Base-by-base conservation (phyloP, 2,888 invertebrate genomes). In the Athrips mouffetella region DNA sequence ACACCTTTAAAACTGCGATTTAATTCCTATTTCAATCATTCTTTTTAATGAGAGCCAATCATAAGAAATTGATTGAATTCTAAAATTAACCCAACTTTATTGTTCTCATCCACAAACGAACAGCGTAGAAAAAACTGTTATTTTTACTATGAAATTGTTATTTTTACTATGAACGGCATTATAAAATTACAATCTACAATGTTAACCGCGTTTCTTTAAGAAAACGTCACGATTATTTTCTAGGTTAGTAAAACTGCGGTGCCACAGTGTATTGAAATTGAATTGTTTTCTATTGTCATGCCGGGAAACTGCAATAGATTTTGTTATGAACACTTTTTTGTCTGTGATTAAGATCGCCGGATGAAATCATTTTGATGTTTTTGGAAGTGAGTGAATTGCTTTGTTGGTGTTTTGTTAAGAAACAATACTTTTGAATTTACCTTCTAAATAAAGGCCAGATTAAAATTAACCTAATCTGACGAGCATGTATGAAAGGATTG, bases 241-340 rank as follows among this genome's bases (percentile, higher is more conserved):
- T 42, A 29, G 42, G 42, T 42, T 42, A 42, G 42, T 42, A 18
- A 42, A 40, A 40, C 39, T 40, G 11, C 18, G n/a, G n/a, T n/a
- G 29, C 42, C 42, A 21, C 42, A 3, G 18, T 18, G 3, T 27
- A 42, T 29, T 29, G 42, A 42, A 29, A 42, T 42, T 18, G 42
- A 42, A 42, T 42, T 10, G 42, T 30, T 42, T 30, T 29, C 29
- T 42, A 42, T 29, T 42, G 42, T 42, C 29, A 29, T 20, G 25
- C 8, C n/a, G 41, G 23, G 11, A 37, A 25, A 18, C 7, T 20
- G 18, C 0, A 25, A 18, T 11, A 18, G 8, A 42, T 35, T 35
- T 35, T 18, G 18, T 16, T 35, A 13, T 35, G 18, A 33, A 15
- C 15, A 7, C 18, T 40, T 41, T 41, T 41, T 8, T 16, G 1